Percentiles rank a stretch among this genome's conserved stretches.
Evolutionary conservation across 1,140 invertebrate species (phyloP).

Genomic region (Anoplophora glabripennis): DNA sequence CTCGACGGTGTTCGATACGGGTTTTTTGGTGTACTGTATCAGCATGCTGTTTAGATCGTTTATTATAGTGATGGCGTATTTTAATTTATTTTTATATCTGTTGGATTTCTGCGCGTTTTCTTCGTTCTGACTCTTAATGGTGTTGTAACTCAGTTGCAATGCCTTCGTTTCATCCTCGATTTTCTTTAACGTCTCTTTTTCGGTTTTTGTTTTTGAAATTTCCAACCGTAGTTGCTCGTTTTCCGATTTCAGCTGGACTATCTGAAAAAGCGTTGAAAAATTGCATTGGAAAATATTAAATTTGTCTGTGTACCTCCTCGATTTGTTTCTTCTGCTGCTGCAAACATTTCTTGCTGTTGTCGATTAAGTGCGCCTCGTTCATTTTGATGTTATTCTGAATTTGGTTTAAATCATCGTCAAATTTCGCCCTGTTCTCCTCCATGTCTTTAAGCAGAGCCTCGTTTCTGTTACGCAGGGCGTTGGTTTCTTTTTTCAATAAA

Average conservation of each 20-base stretch:
- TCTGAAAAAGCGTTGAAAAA: conserved; percentile 1
- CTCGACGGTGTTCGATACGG: neutral
- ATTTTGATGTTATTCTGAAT: conserved; percentile 13
- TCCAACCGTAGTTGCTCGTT: conserved; percentile 3
- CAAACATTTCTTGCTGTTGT: conserved; percentile 19
- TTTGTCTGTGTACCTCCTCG: conserved; percentile 9
- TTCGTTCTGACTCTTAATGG: conserved; percentile 10
- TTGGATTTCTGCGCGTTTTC: conserved; percentile 6
- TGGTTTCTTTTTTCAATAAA: conserved; percentile 5
- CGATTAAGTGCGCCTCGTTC: conserved; percentile 13
- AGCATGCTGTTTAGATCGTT: conserved; percentile 20
- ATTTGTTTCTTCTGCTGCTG: conserved; percentile 15
- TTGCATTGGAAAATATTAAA: neutral
- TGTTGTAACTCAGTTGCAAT: conserved; percentile 11
- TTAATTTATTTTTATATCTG: conserved; percentile 18
- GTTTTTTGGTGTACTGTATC: conserved; percentile 4
- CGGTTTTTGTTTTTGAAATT: neutral
- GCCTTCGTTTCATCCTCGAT: conserved; percentile 15
- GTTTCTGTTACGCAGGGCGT: conserved; percentile 4
- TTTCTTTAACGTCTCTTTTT: conserved; percentile 1
- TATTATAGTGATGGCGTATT: conserved; percentile 17
- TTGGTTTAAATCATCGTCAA: conserved; percentile 14
- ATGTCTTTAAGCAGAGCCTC: conserved; percentile 3
- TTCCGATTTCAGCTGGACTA: conserved; percentile 10
- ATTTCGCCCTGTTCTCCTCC: neutral